These are phyloP conservation scores for Axis porcinus DNA, from an alignment of 2,113 vertebrate species.

Conservation along the genomic window DNA sequence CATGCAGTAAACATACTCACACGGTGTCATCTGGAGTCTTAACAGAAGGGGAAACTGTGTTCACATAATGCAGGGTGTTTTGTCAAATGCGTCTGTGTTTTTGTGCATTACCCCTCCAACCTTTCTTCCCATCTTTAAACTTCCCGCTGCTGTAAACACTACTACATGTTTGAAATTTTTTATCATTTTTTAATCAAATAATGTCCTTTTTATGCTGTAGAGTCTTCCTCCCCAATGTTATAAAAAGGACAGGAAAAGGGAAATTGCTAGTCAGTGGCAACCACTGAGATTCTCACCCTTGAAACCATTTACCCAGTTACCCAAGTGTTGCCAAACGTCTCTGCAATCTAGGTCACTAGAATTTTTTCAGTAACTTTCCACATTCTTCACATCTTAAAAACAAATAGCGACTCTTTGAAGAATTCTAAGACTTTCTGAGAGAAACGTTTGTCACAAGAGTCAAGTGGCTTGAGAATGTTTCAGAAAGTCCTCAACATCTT, in stretches of 20 bases:
- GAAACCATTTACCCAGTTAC: neutral
- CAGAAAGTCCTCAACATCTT: neutral
- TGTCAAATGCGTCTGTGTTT: neutral
- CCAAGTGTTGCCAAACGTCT: neutral
- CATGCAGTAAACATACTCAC: conserved; percentile 51
- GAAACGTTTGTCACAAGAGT: neutral
- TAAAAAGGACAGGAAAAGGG: neutral
- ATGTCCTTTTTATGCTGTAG: neutral
- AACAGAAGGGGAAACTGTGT: neutral
- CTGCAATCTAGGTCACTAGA: neutral
- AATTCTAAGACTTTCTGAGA: neutral
- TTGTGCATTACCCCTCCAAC: neutral
- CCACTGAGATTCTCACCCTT: neutral
- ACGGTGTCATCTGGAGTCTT: neutral
- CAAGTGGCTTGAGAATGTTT: neutral
- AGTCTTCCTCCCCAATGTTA: neutral
- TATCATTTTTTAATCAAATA: neutral
- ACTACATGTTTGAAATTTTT: neutral
- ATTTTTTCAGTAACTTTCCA: neutral
- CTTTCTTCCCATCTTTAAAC: neutral
- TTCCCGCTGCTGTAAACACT: neutral
- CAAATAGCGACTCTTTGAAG: neutral
- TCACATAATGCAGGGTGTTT: neutral
- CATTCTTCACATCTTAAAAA: conserved; percentile 8
- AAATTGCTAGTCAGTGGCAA: neutral